Base-by-base conservation (phyloP, 2,113 vertebrate genomes). In the Entomyzon cyanotis region DNA sequence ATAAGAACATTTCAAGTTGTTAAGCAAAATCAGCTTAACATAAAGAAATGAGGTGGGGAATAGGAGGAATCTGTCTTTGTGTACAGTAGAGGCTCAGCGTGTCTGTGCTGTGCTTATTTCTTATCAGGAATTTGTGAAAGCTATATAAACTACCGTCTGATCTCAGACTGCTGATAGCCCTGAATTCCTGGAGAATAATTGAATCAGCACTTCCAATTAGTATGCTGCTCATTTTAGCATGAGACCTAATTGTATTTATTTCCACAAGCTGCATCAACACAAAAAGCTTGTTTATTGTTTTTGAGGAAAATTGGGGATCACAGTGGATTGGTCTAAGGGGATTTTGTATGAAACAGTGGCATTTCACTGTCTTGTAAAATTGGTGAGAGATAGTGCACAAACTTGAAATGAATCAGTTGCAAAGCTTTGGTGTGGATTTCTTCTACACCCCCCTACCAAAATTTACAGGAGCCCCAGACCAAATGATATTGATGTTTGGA, bases 231-330 rank as follows among this genome's bases (percentile, higher is more conserved):
- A 37, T 94, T 96, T 96, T 91, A 81, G 82, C 77, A 71, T 58
- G 59, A 90, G 55, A 37, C 60, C 53, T 95, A 91, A 93, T 71
- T 84, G 89, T 91, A 63, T 95, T 96, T 96, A 68, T 85, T 94
- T 93, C 59, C 59, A 70, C 24, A 67, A 94, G 89, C 92, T 56
- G 19, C 85, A 87, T 71, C 77, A 88, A 70, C 49, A 75, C 46
- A 76, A 82, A 92, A 87, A 82, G 27, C 17, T 76, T 90, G 39
- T 80, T 92, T 84, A 64, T 84, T 90, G 60, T 84, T 91, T 81
- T 81, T 83, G 28, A 69, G 80, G 59, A 89, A 83, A 70, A 89
- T 21, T 39, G 4, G n/a, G n/a, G 69, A 88, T 92, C 3, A 4
- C 30, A 58, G 74, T 64, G 35, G 30, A 47, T 79, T 80, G 15